These are phyloP conservation scores for Cetoscarus ocellatus DNA, from an alignment of 2,797 vertebrate species.

Conservation along the genomic window DNA sequence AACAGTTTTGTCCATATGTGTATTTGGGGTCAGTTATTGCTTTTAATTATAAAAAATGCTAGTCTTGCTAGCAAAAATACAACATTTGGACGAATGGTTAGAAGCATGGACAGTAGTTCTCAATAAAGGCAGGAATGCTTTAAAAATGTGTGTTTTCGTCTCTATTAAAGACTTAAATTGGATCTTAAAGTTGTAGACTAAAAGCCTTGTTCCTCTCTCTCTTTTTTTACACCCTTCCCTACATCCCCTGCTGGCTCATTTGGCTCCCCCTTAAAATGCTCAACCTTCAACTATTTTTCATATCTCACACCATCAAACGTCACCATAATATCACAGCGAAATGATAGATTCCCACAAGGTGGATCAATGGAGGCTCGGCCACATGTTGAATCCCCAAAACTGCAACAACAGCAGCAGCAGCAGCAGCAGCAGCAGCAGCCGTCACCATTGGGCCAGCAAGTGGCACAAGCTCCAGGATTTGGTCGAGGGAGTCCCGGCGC, in stretches of 20 bases:
- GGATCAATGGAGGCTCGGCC: slow-evolving; percentile 87
- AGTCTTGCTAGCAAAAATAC: too few species aligned
- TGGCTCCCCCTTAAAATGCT: slow-evolving; percentile 29
- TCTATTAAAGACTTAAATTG: not conserved
- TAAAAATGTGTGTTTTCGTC: not conserved
- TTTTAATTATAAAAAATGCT: too few species aligned
- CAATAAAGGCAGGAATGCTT: too few species aligned
- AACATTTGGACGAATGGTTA: too few species aligned
- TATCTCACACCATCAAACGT: slow-evolving; percentile 8
- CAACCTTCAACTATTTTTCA: not conserved
- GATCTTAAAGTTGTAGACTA: too few species aligned
- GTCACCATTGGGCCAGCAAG: slow-evolving; percentile 56
- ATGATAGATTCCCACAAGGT: slow-evolving; percentile 91
- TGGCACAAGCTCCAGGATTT: slow-evolving; percentile 86
- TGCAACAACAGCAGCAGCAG: slow-evolving; percentile 73
- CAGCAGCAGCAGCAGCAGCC: slow-evolving; percentile 76
- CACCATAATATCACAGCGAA: slow-evolving; percentile 82
- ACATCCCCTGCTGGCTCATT: slow-evolving; percentile 78
- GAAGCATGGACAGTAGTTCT: too few species aligned
- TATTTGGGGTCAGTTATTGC: too few species aligned
- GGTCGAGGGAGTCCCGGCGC: slow-evolving; percentile 90
- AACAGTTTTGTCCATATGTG: too few species aligned
- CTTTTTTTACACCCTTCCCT: slow-evolving; percentile 85
- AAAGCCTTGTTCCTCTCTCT: slow-evolving; percentile 89
- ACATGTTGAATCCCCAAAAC: slow-evolving; percentile 90